Evolutionary conservation across 2,113 vertebrate genomes (phyloP).

Genomic region (Columba livia): DNA sequence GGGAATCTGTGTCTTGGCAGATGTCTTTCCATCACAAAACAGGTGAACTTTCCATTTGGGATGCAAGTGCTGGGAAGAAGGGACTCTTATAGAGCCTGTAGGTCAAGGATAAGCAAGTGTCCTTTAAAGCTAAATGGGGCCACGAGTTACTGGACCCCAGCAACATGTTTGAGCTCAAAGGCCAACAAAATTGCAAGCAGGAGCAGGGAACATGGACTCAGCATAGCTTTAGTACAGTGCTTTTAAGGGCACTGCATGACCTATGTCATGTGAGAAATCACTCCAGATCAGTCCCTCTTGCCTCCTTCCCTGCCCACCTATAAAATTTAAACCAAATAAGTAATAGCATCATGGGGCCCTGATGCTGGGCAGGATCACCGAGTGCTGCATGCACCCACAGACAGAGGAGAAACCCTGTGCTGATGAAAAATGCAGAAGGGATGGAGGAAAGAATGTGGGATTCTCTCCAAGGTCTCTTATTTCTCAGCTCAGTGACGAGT

Average conservation of each 20-base stretch:
- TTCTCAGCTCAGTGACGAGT: neutral
- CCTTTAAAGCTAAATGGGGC: neutral
- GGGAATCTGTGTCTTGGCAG: neutral
- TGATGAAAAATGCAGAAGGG: neutral
- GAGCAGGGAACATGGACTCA: neutral
- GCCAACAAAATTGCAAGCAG: neutral
- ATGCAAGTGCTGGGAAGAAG: neutral
- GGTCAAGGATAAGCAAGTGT: neutral
- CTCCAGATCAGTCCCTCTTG: neutral
- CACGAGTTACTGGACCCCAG: neutral
- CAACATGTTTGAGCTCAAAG: neutral
- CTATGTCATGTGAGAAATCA: neutral
- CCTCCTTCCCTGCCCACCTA: neutral
- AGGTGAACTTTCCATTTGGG: neutral
- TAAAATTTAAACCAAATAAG: neutral
- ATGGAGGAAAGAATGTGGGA: neutral
- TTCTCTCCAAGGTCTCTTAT: neutral
- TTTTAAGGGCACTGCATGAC: neutral
- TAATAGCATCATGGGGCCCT: neutral
- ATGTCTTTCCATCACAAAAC: neutral
- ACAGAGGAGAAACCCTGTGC: neutral
- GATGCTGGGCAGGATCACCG: neutral
- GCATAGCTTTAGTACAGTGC: neutral
- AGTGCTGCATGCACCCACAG: neutral
- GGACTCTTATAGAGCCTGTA: neutral